These are phyloP conservation scores for Etia nguti DNA, from an alignment of 2,113 vertebrate genomes.

Conservation along the genomic window DNA sequence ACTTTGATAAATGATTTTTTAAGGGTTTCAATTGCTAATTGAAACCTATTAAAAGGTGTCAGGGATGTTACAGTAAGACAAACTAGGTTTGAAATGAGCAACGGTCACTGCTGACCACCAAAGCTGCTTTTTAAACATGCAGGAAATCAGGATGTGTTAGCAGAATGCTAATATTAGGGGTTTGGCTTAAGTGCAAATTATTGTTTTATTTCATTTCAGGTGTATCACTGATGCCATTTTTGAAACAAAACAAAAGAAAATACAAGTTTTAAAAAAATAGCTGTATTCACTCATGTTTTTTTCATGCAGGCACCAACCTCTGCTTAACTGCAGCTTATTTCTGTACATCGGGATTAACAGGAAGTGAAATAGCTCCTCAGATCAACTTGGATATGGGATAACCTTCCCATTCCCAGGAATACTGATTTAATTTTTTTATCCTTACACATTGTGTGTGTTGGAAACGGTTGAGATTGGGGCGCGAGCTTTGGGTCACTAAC, in stretches of 20 bases:
- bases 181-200: neutral
- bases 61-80: neutral
- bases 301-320: fast-evolving
- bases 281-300: neutral
- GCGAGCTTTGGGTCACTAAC: neutral
- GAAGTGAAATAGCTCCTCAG: neutral
- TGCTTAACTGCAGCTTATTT: neutral
- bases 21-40: neutral
- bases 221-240: neutral
- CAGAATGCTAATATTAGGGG: neutral
- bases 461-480: neutral
- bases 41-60: no score
- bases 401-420: neutral
- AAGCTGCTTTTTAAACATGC: neutral
- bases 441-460: no score
- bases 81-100: neutral
- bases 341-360: neutral
- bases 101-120: neutral
- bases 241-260: neutral
- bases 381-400: neutral
- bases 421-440: neutral
- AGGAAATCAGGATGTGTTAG: neutral
- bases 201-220: neutral
- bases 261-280: neutral
- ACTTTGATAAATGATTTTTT: neutral